Base-by-base conservation (phyloP, 2,888 invertebrate genomes). In the Gari tellinella region DNA sequence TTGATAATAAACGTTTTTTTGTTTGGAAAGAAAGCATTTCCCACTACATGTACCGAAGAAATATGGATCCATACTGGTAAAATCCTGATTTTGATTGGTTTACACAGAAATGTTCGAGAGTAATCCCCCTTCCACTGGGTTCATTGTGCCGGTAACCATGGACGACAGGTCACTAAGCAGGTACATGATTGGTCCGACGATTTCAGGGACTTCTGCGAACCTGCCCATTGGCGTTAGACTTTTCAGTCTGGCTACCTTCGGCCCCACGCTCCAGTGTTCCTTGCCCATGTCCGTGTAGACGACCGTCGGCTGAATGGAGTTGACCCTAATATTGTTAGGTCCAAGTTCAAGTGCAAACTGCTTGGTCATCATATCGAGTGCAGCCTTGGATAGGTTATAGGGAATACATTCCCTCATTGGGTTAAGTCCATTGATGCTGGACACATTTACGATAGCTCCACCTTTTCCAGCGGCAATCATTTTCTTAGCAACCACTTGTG, bases 241-340 rank as follows among this genome's bases (percentile, higher is more conserved):
- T 55, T 95, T 89, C 94, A 98, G 94, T 0, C 93, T 94, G 1
- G 93, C 93, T 0, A 95, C 94, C 88, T 95, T 96, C 0, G 91
- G 93, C 0, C 96, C 95, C 85, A 96, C 95, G 10, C 95, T 94
- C 98, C 98, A 99, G 12, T 67, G 75, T 21, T 68, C 92, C 72
- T 93, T 94, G 0, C 97, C 97, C 96, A 99, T 95, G 63, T 95
- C 96, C 0, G 98, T 99, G 93, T 97, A 93, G 19, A 97, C 95
- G 0, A 97, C 97, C 0, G 98, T 98, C 0, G 99, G 99, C 92
- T 97, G 97, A 0, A 99, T 95, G 14, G 95, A 94, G 91, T 99
- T 99, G 0, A 96, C 95, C 21, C 99, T 94, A 84, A 99, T 97
- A 84, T 91, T 88, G 72, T 95, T 93, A 0, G 94, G 94, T 0